Base-by-base conservation (phyloP, 2,797 vertebrate species). In the Pangasius krempfi region DNA sequence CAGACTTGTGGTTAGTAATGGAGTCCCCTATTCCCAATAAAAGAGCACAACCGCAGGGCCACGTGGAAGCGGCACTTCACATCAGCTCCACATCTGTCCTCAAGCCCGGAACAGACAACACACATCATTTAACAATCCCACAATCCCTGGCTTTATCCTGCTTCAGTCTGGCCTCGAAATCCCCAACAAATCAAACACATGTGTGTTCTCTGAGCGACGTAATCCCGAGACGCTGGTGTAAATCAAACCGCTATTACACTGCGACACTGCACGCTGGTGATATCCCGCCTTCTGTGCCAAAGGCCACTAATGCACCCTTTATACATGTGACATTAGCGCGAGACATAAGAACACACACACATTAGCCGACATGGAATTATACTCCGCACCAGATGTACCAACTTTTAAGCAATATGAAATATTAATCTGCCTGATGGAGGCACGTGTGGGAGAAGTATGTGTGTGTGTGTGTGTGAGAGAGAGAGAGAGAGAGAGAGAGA, bases 71-170 rank as follows among this genome's bases (percentile, higher is more conserved):
- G 72, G 68, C 56, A 70, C 78, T 76, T 52, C 85, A 86, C 88
- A 76, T 84, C 73, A 68, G 88, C 85, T 80, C 76, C 87, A 90
- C 91, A 92, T 92, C 90, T 92, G 91, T 84, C 90, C 40, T 58
- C 87, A 87, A 78, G 54, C 89, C 91, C 85, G 13, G 91, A 90
- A 92, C 85, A 82, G 91, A 92, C 93, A 27, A 84, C 91, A 30
- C 76, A 88, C 73, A 20, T 33, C 20, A 44, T 88, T 88, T 80
- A 89, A 91, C 88, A 86, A 88, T 84, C 86, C 89, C 90, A 90
- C 90, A 94, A 93, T 93, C 92, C 94, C 91, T 14, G 79, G 83
- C 76, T 88, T 93, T 90, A 78, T 93, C 90, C 88, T 66, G 72
- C 88, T 91, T 83, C 72, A 79, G 68, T 86, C 86, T 52, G 64